These are phyloP conservation scores for Spinibarbus caldwelli DNA, from an alignment of 2,797 vertebrate genomes.

Conservation along the genomic window DNA sequence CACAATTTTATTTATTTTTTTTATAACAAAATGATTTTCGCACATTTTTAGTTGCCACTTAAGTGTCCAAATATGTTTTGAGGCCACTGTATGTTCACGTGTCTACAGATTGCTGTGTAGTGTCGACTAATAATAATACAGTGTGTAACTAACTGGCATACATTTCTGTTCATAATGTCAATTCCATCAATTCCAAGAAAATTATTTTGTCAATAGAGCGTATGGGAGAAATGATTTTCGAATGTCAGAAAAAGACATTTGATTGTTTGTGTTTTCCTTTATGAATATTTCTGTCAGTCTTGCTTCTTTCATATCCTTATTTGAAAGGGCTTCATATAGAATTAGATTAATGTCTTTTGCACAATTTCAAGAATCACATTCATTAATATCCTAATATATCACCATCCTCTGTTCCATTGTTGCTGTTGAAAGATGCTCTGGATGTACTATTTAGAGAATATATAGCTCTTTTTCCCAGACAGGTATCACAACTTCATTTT, in stretches of 20 bases:
- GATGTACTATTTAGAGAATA: constrained; percentile 27
- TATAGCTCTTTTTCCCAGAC: constrained; percentile 25
- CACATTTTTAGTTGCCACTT: not conserved
- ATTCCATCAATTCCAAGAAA: not conserved
- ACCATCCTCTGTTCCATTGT: not conserved
- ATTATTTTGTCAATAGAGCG: not conserved
- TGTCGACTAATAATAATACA: constrained; percentile 26
- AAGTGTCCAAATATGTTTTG: constrained; percentile 3
- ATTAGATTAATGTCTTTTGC: not conserved
- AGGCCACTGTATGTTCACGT: constrained; percentile 16
- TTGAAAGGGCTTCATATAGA: constrained; percentile 27
- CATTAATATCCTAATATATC: not conserved
- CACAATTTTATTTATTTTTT: not conserved
- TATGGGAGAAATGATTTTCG: not conserved
- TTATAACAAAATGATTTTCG: not conserved
- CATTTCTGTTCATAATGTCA: constrained; percentile 20
- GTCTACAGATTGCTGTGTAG: constrained; percentile 24
- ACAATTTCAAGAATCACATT: not conserved
- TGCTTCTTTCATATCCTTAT: constrained; percentile 26
- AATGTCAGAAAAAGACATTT: constrained; percentile 42
- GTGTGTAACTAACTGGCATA: constrained; percentile 23
- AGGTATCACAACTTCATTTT: constrained; percentile 35
- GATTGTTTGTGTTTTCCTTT: constrained; percentile 26
- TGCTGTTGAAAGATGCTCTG: constrained; percentile 14
- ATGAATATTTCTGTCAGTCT: not conserved